phyloP scores from a whole-genome alignment of 1,140 invertebrate genomes.

The Trichoplusia ni region DNA sequence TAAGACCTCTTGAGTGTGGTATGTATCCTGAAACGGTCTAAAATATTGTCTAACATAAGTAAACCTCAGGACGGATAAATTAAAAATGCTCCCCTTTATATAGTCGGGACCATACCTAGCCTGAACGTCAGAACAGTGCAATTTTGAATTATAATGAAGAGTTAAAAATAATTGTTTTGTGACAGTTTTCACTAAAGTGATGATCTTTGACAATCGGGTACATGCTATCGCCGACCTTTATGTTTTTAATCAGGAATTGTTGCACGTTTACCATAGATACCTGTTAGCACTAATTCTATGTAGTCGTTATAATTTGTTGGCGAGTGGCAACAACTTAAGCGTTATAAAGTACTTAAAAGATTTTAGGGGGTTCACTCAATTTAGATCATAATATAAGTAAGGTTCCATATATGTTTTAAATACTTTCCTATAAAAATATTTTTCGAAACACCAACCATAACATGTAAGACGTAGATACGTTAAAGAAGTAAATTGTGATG shows the following conservation, averaged over 20 bases:
- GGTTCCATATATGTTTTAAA: constrained; percentile 18
- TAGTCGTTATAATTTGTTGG: constrained; percentile 1
- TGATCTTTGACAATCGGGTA: constrained; percentile 16
- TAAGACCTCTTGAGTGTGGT: constrained; percentile 27
- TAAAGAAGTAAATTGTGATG: constrained; percentile 52
- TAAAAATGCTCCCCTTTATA: constrained; percentile 30
- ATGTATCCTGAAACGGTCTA: constrained; percentile 32
- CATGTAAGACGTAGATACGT: constrained; percentile 53
- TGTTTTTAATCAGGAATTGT: constrained; percentile 16
- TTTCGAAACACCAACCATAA: constrained; percentile 56
- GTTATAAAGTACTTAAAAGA: constrained; percentile 59
- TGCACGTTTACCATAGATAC: neutral
- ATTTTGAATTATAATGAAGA: neutral
- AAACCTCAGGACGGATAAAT: too few species aligned
- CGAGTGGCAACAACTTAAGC: constrained; percentile 52
- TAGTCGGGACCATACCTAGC: constrained; percentile 41
- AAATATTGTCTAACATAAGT: constrained; percentile 10
- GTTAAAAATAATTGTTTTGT: too few species aligned
- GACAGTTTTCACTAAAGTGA: constrained; percentile 1
- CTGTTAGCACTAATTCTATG: neutral
- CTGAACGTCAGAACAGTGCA: constrained; percentile 17
- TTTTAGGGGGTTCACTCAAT: constrained; percentile 42
- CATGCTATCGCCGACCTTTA: neutral
- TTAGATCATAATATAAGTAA: constrained; percentile 33
- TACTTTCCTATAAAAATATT: constrained; percentile 36